A percentile compares a stretch with the other conserved stretches of the same genome.
Conservation (phyloP, 1,140 invertebrate genomes). For the Caenorhabditis inopinata region DNA sequence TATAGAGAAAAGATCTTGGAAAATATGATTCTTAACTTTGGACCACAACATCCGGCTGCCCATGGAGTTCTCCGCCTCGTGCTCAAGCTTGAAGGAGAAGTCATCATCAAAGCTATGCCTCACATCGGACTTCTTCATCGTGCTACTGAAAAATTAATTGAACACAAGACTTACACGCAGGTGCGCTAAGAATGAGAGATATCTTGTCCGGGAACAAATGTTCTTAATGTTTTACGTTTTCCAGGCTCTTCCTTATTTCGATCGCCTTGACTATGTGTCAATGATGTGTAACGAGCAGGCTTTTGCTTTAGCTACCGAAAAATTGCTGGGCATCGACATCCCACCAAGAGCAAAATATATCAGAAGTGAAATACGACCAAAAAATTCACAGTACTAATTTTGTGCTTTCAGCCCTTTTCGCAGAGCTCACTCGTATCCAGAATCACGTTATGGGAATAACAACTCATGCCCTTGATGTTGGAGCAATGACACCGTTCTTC, state of each 20-base stretch:
- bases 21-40: conserved; percentile 85
- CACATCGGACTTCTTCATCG: conserved; percentile 93
- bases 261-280: conserved; percentile 94
- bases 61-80: conserved; percentile 92
- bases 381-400: conserved; percentile 27
- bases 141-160: conserved; percentile 96
- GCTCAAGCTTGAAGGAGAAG: conserved; percentile 89
- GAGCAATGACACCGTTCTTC: conserved; percentile 95
- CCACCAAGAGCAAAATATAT: conserved; percentile 92
- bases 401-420: conserved; percentile 76
- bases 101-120: conserved; percentile 83
- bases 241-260: conserved; percentile 88
- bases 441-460: conserved; percentile 93
- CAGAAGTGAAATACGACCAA: conserved; percentile 74
- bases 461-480: conserved; percentile 87
- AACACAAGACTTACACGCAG: conserved; percentile 96
- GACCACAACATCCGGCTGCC: conserved; percentile 95
- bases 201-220: background rate
- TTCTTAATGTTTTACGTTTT: no score
- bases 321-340: conserved; percentile 89
- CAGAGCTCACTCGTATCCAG: conserved; percentile 83
- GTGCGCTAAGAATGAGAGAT: background rate
- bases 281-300: conserved; percentile 99
- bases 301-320: conserved; percentile 91
- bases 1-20: conserved; percentile 56